Conservation (phyloP, 2,113 vertebrate genomes). For the Aegithalos caudatus region DNA sequence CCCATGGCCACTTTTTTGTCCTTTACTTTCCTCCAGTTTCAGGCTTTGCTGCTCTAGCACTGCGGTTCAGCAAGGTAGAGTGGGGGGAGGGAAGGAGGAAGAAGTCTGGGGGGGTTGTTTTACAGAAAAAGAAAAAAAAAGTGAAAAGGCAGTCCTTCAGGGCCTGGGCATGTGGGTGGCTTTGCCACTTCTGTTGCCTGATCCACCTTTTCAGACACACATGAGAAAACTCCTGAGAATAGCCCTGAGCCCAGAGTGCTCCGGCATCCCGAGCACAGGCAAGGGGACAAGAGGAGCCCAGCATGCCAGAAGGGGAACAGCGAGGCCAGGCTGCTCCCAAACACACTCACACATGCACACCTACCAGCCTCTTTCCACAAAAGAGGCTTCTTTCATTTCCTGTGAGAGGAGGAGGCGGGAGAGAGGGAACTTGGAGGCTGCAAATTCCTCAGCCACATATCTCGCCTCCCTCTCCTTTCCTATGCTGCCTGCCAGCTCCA, state of each 20-base stretch:
- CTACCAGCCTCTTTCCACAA: conserved; percentile 8
- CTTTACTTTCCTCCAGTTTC: background rate
- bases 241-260: background rate
- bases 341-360: background rate
- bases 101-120: background rate
- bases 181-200: conserved; percentile 6
- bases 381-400: conserved; percentile 39
- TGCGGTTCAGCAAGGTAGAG: background rate
- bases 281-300: accelerated
- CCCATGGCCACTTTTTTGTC: background rate
- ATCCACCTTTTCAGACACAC: conserved; percentile 33
- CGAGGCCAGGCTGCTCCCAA: background rate
- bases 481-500: background rate
- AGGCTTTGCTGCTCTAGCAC: background rate
- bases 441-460: conserved; percentile 40
- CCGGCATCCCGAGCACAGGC: background rate
- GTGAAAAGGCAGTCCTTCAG: background rate
- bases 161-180: background rate
- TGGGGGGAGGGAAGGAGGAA: background rate
- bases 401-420: background rate
- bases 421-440: conserved; percentile 25
- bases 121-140: background rate
- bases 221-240: background rate
- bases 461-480: conserved; percentile 18
- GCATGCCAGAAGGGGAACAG: accelerated